Conservation (phyloP, 1,140 invertebrate species). For the Tetramorium simillimum region DNA sequence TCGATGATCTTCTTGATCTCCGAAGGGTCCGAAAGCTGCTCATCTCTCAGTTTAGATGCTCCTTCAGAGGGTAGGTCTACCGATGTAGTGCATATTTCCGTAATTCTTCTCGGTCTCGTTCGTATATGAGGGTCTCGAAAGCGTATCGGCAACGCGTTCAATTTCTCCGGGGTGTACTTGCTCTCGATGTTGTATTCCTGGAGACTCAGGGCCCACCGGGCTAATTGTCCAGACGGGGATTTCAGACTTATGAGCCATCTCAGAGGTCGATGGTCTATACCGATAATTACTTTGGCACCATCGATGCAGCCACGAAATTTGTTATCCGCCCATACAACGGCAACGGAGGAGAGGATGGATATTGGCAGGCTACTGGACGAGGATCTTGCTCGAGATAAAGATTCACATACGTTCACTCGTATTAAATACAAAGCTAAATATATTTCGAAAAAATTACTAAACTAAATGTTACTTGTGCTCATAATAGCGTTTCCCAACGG, state of each 20-base stretch:
- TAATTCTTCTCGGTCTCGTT: neutral
- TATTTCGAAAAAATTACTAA: no score
- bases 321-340: neutral
- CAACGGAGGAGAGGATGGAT: no score
- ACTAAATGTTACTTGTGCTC: no score
- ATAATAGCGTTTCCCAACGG: no score
- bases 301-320: neutral
- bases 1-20: neutral
- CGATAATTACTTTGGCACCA: neutral
- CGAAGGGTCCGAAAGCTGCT: neutral
- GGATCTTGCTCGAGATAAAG: no score
- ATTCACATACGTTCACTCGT: no score
- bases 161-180: slow-evolving; percentile 71
- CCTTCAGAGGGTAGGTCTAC: neutral
- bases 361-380: no score
- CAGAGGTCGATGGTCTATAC: neutral
- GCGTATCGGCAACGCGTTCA: slow-evolving; percentile 76
- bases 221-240: neutral
- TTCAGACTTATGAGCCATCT: neutral
- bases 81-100: neutral
- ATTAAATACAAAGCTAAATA: no score
- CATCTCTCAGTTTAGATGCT: neutral
- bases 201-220: neutral
- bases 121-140: slow-evolving; percentile 36
- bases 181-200: slow-evolving; percentile 41